Conservation (phyloP, 2,113 vertebrate genomes). For the Trichechus manatus region DNA sequence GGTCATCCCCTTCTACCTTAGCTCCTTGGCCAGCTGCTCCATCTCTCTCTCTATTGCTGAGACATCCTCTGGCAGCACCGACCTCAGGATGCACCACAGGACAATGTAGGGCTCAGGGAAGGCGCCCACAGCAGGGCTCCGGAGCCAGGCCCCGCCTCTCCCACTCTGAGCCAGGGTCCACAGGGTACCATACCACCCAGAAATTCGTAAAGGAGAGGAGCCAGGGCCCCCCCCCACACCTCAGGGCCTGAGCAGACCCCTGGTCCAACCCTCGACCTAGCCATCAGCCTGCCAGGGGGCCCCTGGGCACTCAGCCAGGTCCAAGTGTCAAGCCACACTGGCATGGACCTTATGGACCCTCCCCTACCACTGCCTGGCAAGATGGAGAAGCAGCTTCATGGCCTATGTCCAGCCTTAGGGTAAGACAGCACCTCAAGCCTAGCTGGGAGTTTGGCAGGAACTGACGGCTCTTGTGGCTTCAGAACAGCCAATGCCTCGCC, state of each 20-base stretch:
- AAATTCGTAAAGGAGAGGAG: background rate
- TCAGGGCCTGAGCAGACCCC: background rate
- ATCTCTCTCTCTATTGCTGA: slow-evolving; percentile 81
- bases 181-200: background rate
- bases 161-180: background rate
- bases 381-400: background rate
- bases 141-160: background rate
- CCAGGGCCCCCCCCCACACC: background rate
- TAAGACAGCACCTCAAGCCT: background rate
- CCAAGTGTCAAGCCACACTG: background rate
- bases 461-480: slow-evolving; percentile 61
- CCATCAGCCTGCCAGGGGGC: background rate
- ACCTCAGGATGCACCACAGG: background rate
- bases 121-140: background rate
- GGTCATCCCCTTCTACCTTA: slow-evolving; percentile 90
- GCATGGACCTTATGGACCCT: background rate
- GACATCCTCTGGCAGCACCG: slow-evolving; percentile 81
- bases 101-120: background rate
- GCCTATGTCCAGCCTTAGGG: background rate
- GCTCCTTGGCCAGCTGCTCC: slow-evolving; percentile 90
- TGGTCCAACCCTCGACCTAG: background rate
- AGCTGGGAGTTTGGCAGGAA: slow-evolving; percentile 63
- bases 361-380: background rate
- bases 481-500: slow-evolving; percentile 2
- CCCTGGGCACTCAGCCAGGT: background rate